Percentiles rank a stretch among this genome's conserved stretches.
These are phyloP conservation scores for Macrosteles quadrilineatus DNA, from an alignment of 1,140 invertebrate genomes.

Conservation along the genomic window DNA sequence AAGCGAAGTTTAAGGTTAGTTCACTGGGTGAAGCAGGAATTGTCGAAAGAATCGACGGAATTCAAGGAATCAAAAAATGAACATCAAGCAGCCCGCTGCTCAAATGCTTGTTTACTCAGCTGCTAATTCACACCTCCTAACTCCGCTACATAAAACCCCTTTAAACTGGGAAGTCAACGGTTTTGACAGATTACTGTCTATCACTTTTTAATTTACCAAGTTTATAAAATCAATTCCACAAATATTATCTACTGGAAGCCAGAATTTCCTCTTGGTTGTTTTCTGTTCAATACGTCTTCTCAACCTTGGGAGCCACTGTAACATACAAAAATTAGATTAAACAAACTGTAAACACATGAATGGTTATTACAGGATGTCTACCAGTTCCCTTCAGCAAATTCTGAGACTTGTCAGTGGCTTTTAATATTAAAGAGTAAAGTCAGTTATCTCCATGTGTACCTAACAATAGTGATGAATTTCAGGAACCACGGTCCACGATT, in stretches of 20 bases:
- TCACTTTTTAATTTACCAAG: not conserved
- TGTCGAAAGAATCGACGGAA: too few relatives aligned
- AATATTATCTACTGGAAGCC: constrained; percentile 16
- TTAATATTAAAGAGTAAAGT: not conserved
- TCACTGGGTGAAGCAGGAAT: too few relatives aligned
- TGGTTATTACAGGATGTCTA: not conserved
- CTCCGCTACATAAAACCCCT: too few relatives aligned
- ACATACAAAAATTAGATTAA: not conserved
- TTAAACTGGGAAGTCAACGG: too few relatives aligned
- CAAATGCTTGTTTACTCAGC: too few relatives aligned
- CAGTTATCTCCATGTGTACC: not conserved
- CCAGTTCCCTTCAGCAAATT: too few relatives aligned
- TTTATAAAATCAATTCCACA: constrained; percentile 20
- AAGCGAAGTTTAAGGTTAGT: too few relatives aligned
- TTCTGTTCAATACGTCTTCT: constrained; percentile 5
- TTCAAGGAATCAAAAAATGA: too few relatives aligned
- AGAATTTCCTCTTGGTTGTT: constrained; percentile 5
- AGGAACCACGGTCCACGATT: not conserved
- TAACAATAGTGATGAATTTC: not conserved
- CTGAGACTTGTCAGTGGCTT: too few relatives aligned
- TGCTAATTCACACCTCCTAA: too few relatives aligned
- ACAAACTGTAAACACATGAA: not conserved
- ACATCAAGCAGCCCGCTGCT: too few relatives aligned
- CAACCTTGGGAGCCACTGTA: not conserved
- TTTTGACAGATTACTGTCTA: too few relatives aligned